Evolutionary conservation across 2,888 invertebrate genomes (phyloP), one percentile per base, ranked within the genome.

Genomic region (Bhutanitis thaidina): DNA sequence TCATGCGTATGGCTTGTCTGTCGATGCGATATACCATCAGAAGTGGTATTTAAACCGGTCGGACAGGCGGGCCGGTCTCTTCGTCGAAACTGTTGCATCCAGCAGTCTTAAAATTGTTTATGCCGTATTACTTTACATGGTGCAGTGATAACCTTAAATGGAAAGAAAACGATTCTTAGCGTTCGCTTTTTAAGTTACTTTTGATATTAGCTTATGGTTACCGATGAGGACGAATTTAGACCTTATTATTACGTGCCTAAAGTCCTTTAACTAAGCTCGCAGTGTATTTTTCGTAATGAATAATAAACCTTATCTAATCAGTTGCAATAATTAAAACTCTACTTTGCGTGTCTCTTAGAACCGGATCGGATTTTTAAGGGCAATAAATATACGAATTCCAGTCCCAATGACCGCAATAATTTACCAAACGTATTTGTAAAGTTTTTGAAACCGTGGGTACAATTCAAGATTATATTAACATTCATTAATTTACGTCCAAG

Each of bases 21-120:
- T 67, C 78, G 80, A 75, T 79, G 80, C 85, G 80, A 87, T 88
- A 83, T 82, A 82, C 77, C 80, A 81, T 80, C 83, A 79, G 81
- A 72, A 80, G 81, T 77, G 73, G 82, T 71, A 66, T 71, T 62
- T 57, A 80, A 86, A 88, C 88, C 87, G 87, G 88, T 87, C 74
- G 58, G 62, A 83, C 87, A 74, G 80, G 86, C 71, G 67, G 67
- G 64, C 65, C 65, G 67, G 67, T 65, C 66, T 70, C 71, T 71
- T 66, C 75, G 71, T 69, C 74, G 72, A 77, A 77, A 74, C 73
- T 69, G 71, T 62, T 67, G 69, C 71, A 78, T 69, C 71, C 69
- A 73, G 75, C 74, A 66, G 71, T 40, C 71, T 76, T 79, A 78
- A 80, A 81, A 81, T 73, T 80, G 75, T 79, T 77, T 65, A 67